Conservation (phyloP, 2,113 vertebrate genomes). For the Polypterus senegalus region DNA sequence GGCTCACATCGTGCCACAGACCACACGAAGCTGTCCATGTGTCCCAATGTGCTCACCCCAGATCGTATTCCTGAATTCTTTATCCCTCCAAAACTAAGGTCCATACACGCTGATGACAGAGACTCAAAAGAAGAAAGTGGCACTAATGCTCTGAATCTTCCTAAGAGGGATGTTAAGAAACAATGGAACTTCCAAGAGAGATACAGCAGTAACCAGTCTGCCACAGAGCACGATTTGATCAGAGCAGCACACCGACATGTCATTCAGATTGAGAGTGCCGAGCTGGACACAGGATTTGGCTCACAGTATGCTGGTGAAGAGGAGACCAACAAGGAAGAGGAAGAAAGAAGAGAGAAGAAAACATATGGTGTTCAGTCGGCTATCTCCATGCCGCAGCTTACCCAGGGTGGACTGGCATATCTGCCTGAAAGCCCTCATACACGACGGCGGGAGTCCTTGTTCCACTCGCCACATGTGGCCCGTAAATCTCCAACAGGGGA, state of each 20-base stretch:
- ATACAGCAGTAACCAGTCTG: too few relatives aligned
- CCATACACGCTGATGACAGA: not conserved
- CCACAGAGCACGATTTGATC: not conserved
- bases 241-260: accelerated
- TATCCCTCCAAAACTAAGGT: constrained; percentile 30
- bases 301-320: too few relatives aligned
- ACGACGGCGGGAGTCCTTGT: constrained; percentile 42
- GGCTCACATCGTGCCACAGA: not conserved
- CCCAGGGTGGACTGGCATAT: constrained; percentile 23
- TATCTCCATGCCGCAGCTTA: constrained; percentile 20
- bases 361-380: not conserved
- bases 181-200: not conserved
- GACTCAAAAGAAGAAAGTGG: too few relatives aligned
- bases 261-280: not conserved
- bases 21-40: constrained; percentile 4
- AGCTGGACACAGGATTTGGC: not conserved
- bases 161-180: not conserved
- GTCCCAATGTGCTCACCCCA: constrained; percentile 37
- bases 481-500: not conserved
- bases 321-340: not conserved
- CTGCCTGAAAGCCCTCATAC: constrained; percentile 45
- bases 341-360: not conserved
- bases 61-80: constrained; percentile 37
- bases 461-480: constrained; percentile 19
- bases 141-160: too few relatives aligned